These are phyloP conservation scores for Imbricaverruca yamaguchii DNA, from an alignment of 2,888 invertebrate genomes.

Conservation along the genomic window DNA sequence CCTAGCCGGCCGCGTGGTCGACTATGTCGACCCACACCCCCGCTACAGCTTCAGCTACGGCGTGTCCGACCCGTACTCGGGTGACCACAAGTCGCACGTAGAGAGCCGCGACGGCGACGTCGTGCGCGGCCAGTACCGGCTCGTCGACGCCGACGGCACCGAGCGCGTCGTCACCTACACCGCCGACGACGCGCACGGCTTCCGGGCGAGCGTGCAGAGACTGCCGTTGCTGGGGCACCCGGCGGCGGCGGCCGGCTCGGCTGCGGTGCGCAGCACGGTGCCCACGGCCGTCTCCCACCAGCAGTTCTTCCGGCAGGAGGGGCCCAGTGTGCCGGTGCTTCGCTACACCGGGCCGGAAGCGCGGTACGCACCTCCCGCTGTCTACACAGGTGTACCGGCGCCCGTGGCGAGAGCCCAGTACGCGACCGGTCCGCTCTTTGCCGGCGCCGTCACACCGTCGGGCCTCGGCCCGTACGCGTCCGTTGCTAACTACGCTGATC, in stretches of 20 bases:
- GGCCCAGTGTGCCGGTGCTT: constrained; percentile 5
- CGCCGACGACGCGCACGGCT: constrained; percentile 32
- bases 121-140: constrained; percentile 24
- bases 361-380: not conserved
- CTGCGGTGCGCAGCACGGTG: not conserved
- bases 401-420: not conserved
- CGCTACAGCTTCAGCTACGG: constrained; percentile 24
- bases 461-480: not conserved
- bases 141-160: constrained; percentile 25
- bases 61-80: constrained; percentile 23
- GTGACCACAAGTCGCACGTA: constrained; percentile 25
- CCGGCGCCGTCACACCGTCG: not conserved
- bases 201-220: constrained; percentile 33
- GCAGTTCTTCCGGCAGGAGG: not conserved
- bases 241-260: too few species aligned
- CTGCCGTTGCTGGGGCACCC: constrained; percentile 24
- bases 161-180: constrained; percentile 31
- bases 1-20: not conserved
- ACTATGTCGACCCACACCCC: constrained; percentile 23
- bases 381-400: not conserved
- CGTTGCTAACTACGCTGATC: not conserved
- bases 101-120: constrained; percentile 25
- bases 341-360: not conserved
- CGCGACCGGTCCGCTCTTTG: not conserved
- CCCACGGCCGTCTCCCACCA: constrained; percentile 18